Base-by-base conservation (phyloP, 2,113 vertebrate genomes). In the Calyptomena viridis region DNA sequence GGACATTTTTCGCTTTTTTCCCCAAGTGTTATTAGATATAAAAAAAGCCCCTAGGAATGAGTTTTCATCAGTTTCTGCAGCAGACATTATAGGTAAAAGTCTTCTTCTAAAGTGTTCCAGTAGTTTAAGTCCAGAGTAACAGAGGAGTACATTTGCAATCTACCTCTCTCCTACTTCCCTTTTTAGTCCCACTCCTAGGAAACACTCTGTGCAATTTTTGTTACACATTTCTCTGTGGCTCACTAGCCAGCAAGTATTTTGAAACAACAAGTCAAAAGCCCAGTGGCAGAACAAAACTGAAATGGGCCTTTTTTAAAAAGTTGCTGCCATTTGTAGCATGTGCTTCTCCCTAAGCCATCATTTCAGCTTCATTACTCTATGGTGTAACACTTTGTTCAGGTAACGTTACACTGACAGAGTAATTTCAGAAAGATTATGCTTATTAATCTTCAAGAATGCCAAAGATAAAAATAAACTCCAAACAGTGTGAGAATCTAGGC, bases 391-490 rank as follows among this genome's bases (percentile, higher is more conserved):
- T 75, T 63, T 40, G 67, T 53, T 69, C 91, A 96, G 87, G 91
- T 95, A 93, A 91, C 37, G 17, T 58, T 79, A 86, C 59, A 50
- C 59, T 44, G 67, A 47, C 46, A 93, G 35, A 82, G 67, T 44
- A 64, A 86, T 78, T 88, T 71, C 90, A 88, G 67, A 82, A 91
- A 50, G 50, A 67, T 90, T 42, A 71, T 56, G 52, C 35, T 88
- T 96, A 87, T 79, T 88, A 94, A 88, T 80, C 83, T 69, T 67
- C 55, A 74, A 84, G 87, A 95, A 80, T 42, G 42, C 49, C 83
- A 85, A 80, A 79, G 75, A 84, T 94, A 95, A 90, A 95, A 94
- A 90, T 86, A 95, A 94, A 74, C 73, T 24, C 52, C 68, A 71
- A 95, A 80, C 35, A 76, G 78, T 47, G 85, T 77, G 87, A 95